Base-by-base conservation (phyloP, 2,888 invertebrate species). In the Sphecodes monilicornis region DNA sequence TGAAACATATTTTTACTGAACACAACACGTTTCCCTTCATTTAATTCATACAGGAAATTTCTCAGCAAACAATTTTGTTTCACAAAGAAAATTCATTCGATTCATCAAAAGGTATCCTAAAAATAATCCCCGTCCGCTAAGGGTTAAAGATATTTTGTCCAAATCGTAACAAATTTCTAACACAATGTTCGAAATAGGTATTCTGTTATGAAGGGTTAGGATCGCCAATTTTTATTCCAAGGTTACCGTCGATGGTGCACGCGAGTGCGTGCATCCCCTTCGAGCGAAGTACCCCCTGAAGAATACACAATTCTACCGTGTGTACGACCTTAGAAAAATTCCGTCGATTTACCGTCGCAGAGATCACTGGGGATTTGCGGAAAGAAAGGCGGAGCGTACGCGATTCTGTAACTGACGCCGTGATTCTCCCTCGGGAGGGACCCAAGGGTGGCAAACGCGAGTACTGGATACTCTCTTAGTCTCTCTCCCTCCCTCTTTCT, bases 361-460 rank as follows among this genome's bases (percentile, higher is more conserved):
- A 26, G 43, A 46, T 80, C 76, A 68, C 60, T 26, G 11, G 84
- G 66, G 87, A 76, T 74, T 85, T 60, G 80, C 60, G 36, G 54
- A 74, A 88, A 80, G 82, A 88, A 88, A 88, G 81, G 78, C 76
- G 36, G 69, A 71, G 69, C 71, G 79, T 69, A 76, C 80, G 73
- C 82, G 80, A 83, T 76, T 84, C 80, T 46, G 83, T 80, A 87
- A 87, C 84, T 71, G 85, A 83, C 89, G 78, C 82, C 80, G 70
- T 79, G 87, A 88, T 90, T 90, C 79, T 83, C 75, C 80, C 86
- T 41, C 0, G 71, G 68, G 85, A 75, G 57, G 76, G 43, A 36
- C 78, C 60, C 71, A 77, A 76, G 76, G 80, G 84, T 88, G 84
- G 75, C 66, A 75, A 82, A 80, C 78, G 72, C 46, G 70, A 70